These are phyloP conservation scores for Brachionichthys hirsutus DNA, from an alignment of 2,113 vertebrate species.

Conservation along the genomic window DNA sequence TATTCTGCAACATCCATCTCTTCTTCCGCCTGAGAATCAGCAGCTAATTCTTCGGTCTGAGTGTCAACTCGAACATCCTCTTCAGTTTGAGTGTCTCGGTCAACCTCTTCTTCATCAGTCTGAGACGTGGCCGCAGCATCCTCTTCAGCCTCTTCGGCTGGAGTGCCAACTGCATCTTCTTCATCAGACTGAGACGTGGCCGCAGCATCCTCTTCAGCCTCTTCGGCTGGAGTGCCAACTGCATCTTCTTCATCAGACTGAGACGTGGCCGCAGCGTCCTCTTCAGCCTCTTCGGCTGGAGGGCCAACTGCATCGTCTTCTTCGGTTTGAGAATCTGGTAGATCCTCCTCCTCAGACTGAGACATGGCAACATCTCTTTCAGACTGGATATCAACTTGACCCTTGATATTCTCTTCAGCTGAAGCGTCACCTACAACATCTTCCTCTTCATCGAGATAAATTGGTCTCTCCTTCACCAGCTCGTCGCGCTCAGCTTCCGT, in stretches of 20 bases:
- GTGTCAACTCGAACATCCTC: neutral
- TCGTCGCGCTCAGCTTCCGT: slow-evolving; percentile 9
- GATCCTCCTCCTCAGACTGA: neutral
- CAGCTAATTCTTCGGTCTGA: neutral
- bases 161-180: neutral
- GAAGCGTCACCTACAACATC: neutral
- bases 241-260: too few relatives aligned
- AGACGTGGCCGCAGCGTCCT: too few relatives aligned
- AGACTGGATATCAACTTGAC: neutral
- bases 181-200: too few relatives aligned
- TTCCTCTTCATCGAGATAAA: neutral
- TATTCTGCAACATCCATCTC: neutral
- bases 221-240: too few relatives aligned
- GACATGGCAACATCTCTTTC: neutral
- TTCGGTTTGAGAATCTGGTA: neutral
- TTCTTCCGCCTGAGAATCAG: neutral
- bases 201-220: too few relatives aligned
- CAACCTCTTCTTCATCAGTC: slow-evolving; percentile 16
- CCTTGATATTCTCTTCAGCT: slow-evolving; percentile 9
- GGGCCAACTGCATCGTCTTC: neutral
- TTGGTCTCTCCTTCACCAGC: neutral
- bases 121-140: neutral
- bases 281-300: too few relatives aligned
- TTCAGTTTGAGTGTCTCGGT: slow-evolving; percentile 1
- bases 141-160: neutral